Base-by-base conservation (phyloP, 2,113 vertebrate genomes). In the Alethe castanea region DNA sequence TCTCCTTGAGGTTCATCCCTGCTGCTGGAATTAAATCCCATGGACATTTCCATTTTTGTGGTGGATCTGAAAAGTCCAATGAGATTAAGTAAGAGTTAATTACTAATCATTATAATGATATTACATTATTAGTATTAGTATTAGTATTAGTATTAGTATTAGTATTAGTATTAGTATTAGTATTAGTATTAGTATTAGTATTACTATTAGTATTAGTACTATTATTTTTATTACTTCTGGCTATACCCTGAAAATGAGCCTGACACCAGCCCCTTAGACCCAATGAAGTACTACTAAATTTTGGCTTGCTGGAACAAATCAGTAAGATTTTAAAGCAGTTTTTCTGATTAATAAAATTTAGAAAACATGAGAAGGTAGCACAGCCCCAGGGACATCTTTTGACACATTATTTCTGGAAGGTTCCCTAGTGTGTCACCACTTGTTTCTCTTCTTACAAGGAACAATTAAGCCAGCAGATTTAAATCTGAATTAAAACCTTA, bases 51-150 rank as follows among this genome's bases (percentile, higher is more conserved):
- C 59, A 5, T 65, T 24, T 9, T 48, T 20, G 29, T 12, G 29
- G 60, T 16, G 29, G 60, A 35, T 57, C 12, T 0, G 2, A 59
- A 45, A 9, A 1, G 1, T 45, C n/a, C 28, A 20, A 20, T 19
- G 33, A 29, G 25, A 69, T 40, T 16, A 22, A 60, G 29, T 3
- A 15, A 28, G 36, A 57, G 16, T 4, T 14, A 11, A 7, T 18
- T 17, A 12, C 47, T 59, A 5, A 36, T 47, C 7, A 8, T n/a
- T 19, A 10, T 14, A 9, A 45, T 12, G 4, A 12, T 10, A 8
- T 7, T 28, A 13, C 35, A 35, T n/a, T 24, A n/a, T 26, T 48
- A 36, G 11, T 28, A 18, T 23, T 50, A 52, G 8, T 22, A 29
- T 8, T 50, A 50, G 15, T 29, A 11, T 26, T 19, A 4, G 8